Evolutionary conservation across 2,113 vertebrate genomes (phyloP).

Genomic region (Stigmatopora nigra): DNA sequence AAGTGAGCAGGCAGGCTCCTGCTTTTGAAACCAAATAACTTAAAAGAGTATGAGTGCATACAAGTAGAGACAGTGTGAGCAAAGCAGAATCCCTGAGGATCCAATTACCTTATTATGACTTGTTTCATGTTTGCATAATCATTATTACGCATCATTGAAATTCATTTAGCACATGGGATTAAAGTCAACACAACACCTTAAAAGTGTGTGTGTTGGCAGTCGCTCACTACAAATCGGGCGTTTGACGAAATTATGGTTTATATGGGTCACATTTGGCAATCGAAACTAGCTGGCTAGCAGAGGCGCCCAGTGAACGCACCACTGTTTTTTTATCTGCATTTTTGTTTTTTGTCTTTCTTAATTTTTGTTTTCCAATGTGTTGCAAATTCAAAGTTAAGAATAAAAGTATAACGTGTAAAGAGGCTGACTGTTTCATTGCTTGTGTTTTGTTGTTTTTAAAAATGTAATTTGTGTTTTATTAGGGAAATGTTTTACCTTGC

Average conservation of each 20-base stretch:
- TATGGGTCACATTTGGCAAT: not conserved
- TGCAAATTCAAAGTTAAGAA: no score
- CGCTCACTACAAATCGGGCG: not conserved
- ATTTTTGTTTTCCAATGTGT: no score
- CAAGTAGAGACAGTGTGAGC: conserved; percentile 1
- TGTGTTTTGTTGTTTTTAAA: no score
- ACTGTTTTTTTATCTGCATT: no score
- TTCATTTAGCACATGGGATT: not conserved
- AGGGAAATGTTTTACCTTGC: no score
- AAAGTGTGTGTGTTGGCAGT: not conserved
- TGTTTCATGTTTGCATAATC: not conserved
- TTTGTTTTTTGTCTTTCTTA: no score
- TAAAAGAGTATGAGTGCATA: conserved; percentile 12
- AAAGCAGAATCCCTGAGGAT: conserved; percentile 1
- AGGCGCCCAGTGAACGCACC: not conserved
- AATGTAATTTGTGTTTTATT: no score
- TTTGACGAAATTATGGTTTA: not conserved
- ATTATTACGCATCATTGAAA: not conserved
- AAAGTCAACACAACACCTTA: not conserved
- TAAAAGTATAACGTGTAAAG: no score
- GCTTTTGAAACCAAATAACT: conserved; percentile 23
- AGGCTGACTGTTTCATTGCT: no score
- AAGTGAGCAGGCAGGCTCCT: not conserved
- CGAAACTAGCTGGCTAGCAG: not conserved
- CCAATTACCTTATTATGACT: not conserved